Evolutionary conservation across 1,140 invertebrate species (phyloP).

Genomic region (Zaprionus ornatus): DNA sequence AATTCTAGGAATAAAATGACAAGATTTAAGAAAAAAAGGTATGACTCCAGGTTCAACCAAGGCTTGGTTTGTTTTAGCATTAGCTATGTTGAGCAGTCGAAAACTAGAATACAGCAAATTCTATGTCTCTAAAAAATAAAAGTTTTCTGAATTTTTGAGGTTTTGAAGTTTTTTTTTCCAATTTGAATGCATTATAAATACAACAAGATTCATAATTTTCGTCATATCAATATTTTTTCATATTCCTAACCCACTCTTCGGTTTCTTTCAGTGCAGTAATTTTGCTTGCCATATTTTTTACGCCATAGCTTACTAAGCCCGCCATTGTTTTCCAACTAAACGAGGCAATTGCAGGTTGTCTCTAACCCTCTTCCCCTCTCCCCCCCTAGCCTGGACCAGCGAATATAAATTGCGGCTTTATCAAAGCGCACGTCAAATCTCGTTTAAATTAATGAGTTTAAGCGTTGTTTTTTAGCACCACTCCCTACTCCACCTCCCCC

Average conservation of each 20-base stretch:
- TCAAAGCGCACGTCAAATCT: conserved; percentile 83
- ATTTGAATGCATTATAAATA: too few relatives aligned
- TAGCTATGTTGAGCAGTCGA: too few relatives aligned
- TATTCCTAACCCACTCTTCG: background rate
- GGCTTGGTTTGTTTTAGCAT: too few relatives aligned
- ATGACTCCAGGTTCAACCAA: too few relatives aligned
- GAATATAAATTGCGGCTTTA: conserved; percentile 84
- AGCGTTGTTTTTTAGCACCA: conserved; percentile 65
- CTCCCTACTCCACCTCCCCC: background rate
- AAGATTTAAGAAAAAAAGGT: too few relatives aligned
- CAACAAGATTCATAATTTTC: too few relatives aligned
- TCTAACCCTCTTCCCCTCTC: conserved; percentile 5
- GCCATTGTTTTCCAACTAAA: conserved; percentile 78
- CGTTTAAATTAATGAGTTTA: conserved; percentile 84
- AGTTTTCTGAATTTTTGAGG: too few relatives aligned
- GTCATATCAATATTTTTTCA: background rate
- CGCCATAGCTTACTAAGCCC: conserved; percentile 57
- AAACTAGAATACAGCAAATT: too few relatives aligned
- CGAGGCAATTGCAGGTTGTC: conserved; percentile 66
- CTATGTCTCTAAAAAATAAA: too few relatives aligned
- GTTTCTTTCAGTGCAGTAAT: conserved; percentile 59
- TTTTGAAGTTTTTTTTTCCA: too few relatives aligned
- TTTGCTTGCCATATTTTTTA: conserved; percentile 67
- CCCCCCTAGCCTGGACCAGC: conserved; percentile 31
- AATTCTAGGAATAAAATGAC: too few relatives aligned